Evolutionary conservation across 1,140 invertebrate genomes (phyloP), one percentile per base, ranked within the genome.

Genomic region (Bombyx mandarina): DNA sequence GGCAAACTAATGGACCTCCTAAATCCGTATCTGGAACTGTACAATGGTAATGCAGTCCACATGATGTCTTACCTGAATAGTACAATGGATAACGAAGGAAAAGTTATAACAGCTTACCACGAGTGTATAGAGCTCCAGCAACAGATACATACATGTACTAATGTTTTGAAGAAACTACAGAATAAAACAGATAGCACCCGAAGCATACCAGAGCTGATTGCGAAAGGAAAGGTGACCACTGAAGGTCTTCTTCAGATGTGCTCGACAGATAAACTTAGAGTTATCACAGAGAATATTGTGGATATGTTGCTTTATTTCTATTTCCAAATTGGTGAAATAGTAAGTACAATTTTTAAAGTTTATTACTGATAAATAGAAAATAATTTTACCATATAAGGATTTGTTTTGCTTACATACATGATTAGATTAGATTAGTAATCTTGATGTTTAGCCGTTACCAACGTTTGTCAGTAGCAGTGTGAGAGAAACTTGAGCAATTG

Each of bases 31-130:
- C 78, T 95, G 45, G 92, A 92, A 58, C 89, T 93, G 42, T 94
- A 94, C 71, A 91, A 93, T 56, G 93, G 94, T 1, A 95, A 95
- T 75, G 91, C 94, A 1, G 90, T 92, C 35, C 94, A 96, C 71
- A 92, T 95, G 89, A 93, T 94, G 71, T 91, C 94, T 45, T 96
- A 94, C 73, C 90, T 95, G 43, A 92, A 93, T 68, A 90, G 93
- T 64, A 89, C 89, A 61, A 90, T 89, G 51, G 92, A 92, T 35
- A 88, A 90, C 8, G 91, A 91, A 58, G 88, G 90, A 42, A 94
- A 93, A 75, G 94, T 97, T 49, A 86, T 94, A 8, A 88, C 91
- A 18, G 92, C 94, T 0, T 97, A 97, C 86, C 94, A 95, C 75
- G 93, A 93, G 65, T 88, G 87, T 64, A 79, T 88, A 64, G 86